These are phyloP conservation scores for Lamprotornis superbus DNA, from an alignment of 2,113 vertebrate species.

Conservation along the genomic window DNA sequence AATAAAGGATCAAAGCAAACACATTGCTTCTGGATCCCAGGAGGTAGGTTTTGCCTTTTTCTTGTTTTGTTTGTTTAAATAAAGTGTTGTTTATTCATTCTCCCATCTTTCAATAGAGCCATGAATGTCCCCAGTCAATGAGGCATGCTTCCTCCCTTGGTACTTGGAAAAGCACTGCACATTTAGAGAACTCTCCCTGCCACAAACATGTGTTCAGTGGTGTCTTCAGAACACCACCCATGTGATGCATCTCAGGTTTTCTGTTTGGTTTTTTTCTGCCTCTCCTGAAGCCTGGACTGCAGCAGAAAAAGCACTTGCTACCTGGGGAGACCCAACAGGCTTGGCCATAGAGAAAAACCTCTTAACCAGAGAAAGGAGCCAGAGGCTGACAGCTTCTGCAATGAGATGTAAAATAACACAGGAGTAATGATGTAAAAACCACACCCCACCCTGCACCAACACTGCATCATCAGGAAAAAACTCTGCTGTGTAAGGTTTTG, in stretches of 20 bases:
- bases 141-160: neutral
- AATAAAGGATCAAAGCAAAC: slow-evolving; percentile 28
- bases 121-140: neutral
- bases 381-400: neutral
- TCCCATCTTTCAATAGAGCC: neutral
- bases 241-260: neutral
- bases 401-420: neutral
- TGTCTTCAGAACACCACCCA: neutral
- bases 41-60: neutral
- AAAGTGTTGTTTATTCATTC: neutral
- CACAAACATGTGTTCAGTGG: neutral
- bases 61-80: neutral
- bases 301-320: neutral
- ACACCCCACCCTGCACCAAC: neutral
- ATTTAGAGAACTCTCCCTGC: neutral
- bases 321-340: neutral
- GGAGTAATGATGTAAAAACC: neutral
- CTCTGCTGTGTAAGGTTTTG: neutral
- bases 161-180: neutral
- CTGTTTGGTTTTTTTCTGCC: neutral
- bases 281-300: neutral
- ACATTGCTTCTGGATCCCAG: neutral
- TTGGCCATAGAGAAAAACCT: neutral
- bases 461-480: neutral
- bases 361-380: neutral